Percentiles rank a stretch among this genome's conserved stretches.
phyloP scores from a whole-genome alignment of 2,797 vertebrate genomes.

The Meda fulgida region DNA sequence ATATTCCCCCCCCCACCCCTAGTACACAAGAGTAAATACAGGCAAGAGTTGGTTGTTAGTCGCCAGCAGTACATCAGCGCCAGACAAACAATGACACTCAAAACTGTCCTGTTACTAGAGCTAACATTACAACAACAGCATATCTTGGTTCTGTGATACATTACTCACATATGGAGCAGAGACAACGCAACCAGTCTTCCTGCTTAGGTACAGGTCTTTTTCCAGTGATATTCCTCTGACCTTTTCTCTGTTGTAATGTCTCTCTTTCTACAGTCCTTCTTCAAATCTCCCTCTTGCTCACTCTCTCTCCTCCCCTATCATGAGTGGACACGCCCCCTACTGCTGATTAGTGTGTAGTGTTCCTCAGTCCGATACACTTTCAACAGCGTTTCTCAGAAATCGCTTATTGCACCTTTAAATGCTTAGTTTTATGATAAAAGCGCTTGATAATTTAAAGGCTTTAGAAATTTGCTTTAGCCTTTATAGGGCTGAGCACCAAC shows the following conservation, averaged over 20 bases:
- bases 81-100: not conserved
- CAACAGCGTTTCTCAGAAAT: not conserved
- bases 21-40: not conserved
- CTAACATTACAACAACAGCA: no score
- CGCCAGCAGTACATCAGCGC: not conserved
- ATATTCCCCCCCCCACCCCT: no score
- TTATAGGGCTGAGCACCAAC: not conserved
- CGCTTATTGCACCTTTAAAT: not conserved
- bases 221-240: not conserved
- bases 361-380: not conserved
- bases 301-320: not conserved
- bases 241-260: not conserved
- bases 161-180: no score
- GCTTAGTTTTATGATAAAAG: conserved; percentile 10
- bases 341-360: not conserved
- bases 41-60: not conserved
- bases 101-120: not conserved
- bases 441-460: not conserved
- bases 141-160: no score
- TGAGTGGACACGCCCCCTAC: not conserved
- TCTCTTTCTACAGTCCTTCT: not conserved
- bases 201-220: not conserved
- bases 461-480: not conserved
- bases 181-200: not conserved
- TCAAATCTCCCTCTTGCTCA: not conserved